A percentile compares a stretch with the other conserved stretches of the same genome.
phyloP scores from a whole-genome alignment of 2,797 vertebrate genomes.

The Ptychadena robeensis region DNA sequence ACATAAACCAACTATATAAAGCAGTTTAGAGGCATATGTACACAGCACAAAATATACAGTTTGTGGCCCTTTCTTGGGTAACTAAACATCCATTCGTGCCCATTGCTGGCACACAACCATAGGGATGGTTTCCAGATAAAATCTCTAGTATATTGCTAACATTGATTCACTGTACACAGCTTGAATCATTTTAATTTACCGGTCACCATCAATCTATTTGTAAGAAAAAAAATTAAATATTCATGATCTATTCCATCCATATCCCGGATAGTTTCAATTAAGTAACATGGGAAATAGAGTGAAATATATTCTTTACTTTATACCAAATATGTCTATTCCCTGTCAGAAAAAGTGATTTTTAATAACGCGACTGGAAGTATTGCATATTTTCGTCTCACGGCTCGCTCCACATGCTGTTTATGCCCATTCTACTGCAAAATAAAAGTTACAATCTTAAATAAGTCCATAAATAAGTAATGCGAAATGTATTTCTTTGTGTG shows the following conservation, averaged over 20 bases:
- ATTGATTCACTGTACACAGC: neutral
- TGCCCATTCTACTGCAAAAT: conserved; percentile 38
- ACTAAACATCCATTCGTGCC: too few relatives aligned
- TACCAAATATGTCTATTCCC: conserved; percentile 1
- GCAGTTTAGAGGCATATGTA: too few relatives aligned
- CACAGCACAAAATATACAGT: too few relatives aligned
- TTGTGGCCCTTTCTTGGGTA: too few relatives aligned
- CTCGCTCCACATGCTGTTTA: conserved; percentile 31
- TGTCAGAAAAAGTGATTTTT: conserved; percentile 18
- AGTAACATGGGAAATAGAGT: neutral
- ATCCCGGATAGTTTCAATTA: conserved; percentile 39
- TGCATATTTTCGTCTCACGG: neutral
- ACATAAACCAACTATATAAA: too few relatives aligned
- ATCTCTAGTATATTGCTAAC: conserved; percentile 1
- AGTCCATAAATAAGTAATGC: conserved; percentile 48
- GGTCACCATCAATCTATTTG: conserved; percentile 28
- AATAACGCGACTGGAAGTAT: conserved; percentile 25
- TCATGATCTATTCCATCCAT: conserved; percentile 29
- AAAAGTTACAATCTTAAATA: conserved; percentile 32
- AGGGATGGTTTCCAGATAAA: neutral
- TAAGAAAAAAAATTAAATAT: conserved; percentile 44
- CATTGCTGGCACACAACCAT: too few relatives aligned
- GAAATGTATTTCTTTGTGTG: conserved; percentile 22
- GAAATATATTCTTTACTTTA: conserved; percentile 6
- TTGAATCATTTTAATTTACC: conserved; percentile 26